These are phyloP conservation scores for Diorhabda sublineata DNA, from an alignment of 1,140 invertebrate genomes.

Conservation along the genomic window DNA sequence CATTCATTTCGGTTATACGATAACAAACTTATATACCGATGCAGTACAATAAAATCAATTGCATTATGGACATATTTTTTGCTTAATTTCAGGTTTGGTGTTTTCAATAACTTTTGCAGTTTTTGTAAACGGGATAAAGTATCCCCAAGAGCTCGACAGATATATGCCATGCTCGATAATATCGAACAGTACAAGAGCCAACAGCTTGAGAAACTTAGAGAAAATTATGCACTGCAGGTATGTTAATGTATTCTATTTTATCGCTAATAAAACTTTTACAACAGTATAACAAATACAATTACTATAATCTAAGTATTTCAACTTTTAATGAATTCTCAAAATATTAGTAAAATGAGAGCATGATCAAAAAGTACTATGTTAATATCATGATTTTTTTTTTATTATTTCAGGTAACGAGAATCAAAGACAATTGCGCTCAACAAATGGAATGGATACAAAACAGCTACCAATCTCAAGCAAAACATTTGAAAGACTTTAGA, in stretches of 20 bases:
- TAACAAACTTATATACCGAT: too few relatives aligned
- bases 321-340: too few relatives aligned
- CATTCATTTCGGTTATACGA: too few relatives aligned
- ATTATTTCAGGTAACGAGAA: slow-evolving; percentile 66
- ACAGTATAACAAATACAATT: too few relatives aligned
- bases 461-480: slow-evolving; percentile 83
- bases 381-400: too few relatives aligned
- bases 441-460: slow-evolving; percentile 91
- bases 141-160: slow-evolving; percentile 73
- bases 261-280: too few relatives aligned
- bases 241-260: slow-evolving; percentile 8
- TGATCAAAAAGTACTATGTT: too few relatives aligned
- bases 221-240: slow-evolving; percentile 89
- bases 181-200: slow-evolving; percentile 87
- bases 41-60: too few relatives aligned
- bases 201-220: slow-evolving; percentile 79
- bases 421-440: slow-evolving; percentile 87
- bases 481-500: slow-evolving; percentile 81
- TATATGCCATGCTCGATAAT: slow-evolving; percentile 81
- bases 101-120: slow-evolving; percentile 60
- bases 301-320: not conserved
- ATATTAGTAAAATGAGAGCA: too few relatives aligned
- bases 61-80: too few relatives aligned
- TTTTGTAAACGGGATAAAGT: slow-evolving; percentile 64
- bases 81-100: slow-evolving; percentile 56